Evolutionary conservation across 1,140 invertebrate genomes (phyloP).

Genomic region (Brachionus rotundiformis): DNA sequence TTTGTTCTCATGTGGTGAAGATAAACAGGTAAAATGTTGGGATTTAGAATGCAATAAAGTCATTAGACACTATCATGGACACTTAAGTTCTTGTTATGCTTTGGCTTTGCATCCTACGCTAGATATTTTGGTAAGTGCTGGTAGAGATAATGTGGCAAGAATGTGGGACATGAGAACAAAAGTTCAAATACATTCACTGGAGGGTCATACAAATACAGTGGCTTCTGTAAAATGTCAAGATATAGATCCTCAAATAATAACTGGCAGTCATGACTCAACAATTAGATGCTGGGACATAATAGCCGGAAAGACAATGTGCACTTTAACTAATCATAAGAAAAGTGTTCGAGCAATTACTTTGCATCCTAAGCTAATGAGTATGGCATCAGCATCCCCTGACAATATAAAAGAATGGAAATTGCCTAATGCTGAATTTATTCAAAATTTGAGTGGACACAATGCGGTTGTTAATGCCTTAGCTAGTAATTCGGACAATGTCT

Average conservation of each 20-base stretch:
- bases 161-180: slow-evolving; percentile 99
- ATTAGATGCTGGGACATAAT: slow-evolving; percentile 94
- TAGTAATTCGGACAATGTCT: slow-evolving; percentile 86
- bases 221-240: slow-evolving; percentile 88
- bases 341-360: slow-evolving; percentile 86
- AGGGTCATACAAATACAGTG: slow-evolving; percentile 95
- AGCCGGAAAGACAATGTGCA: slow-evolving; percentile 87
- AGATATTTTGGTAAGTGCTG: slow-evolving; percentile 89
- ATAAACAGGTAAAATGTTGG: slow-evolving; percentile 99
- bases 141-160: slow-evolving; percentile 88
- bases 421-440: slow-evolving; percentile 95
- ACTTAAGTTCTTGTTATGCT: slow-evolving; percentile 92
- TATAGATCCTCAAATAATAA: slow-evolving; percentile 82
- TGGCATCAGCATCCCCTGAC: slow-evolving; percentile 94
- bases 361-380: slow-evolving; percentile 91
- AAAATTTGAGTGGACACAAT: slow-evolving; percentile 95
- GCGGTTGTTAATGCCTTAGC: slow-evolving; percentile 95
- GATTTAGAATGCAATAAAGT: slow-evolving; percentile 99
- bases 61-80: slow-evolving; percentile 97
- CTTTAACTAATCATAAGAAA: slow-evolving; percentile 98
- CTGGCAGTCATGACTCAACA: slow-evolving; percentile 73
- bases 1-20: slow-evolving; percentile 97
- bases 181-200: slow-evolving; percentile 91
- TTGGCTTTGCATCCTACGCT: slow-evolving; percentile 91
- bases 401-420: slow-evolving; percentile 99